Evolutionary conservation across 2,888 invertebrate species (phyloP), one percentile per base, ranked within the genome.

Genomic region (Aspidiotus rigidus): DNA sequence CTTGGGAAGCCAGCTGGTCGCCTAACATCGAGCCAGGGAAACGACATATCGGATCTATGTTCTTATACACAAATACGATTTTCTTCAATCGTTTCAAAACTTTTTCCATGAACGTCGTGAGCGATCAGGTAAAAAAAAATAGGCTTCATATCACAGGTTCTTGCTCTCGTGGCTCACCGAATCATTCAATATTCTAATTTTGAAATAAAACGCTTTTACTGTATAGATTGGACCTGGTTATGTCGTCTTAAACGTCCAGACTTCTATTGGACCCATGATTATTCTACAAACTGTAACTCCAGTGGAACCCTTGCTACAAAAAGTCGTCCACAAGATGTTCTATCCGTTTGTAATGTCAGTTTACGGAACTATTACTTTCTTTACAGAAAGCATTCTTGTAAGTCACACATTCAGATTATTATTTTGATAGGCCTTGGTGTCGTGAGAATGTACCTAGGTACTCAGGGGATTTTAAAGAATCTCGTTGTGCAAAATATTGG

Each of bases 261-360:
- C 84, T 0, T 77, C 81, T 0, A 76, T 88, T 8, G 87, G 87
- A 0, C 79, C 81, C 0, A 76, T 86, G 70, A 81, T 86, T 62
- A 83, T 89, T 39, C 77, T 88, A 0, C 93, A 93, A 77, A 85
- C 86, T 0, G 86, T 93, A 2, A 90, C 89, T 0, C 93, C 93
- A 0, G 74, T 89, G 6, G 87, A 86, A 13, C 90, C 93, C 0
- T 76, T 91, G 55, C 75, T 87, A 0, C 93, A 93, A 77, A 83
- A 83, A 72, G 86, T 93, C 0, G 81, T 87, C 0, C 93, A 93
- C 75, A 79, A 87, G n/a, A 81, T 93, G 72, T 93, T 85, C 78
- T 84, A 86, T 0, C 83, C 86, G 0, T 73, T 77, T 0, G 75
- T 83, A 69, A 80, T 86, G 40, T 85, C 84, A 0, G 82, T 85